Evolutionary conservation across 2,113 vertebrate species (phyloP), one percentile per base, ranked within the genome.

Genomic region (Machaerirhynchus nigripectus): DNA sequence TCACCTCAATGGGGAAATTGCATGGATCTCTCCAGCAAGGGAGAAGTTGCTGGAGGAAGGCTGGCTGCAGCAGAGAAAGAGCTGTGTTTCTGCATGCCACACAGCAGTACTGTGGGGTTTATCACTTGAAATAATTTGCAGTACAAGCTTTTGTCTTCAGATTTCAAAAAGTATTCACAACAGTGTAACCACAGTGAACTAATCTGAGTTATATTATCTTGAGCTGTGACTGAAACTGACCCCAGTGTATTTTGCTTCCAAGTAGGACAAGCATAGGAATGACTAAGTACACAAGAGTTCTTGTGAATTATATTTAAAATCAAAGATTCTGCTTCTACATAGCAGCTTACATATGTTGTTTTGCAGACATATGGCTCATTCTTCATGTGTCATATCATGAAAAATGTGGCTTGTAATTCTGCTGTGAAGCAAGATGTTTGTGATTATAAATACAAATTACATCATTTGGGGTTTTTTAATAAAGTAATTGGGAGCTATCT

Each of bases 61-160:
- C n/a, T 68, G 61, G 47, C 39, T 60, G 35, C 28, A 28, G 49
- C 2, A 3, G 27, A 59, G 40, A 37, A 67, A 24, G 47, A 80
- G 27, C 31, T 1, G 0, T 0, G 0, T 76, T 93, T 56, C 57
- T 71, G 30, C 6, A 0, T 24, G 47, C 39, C 30, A 50, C 42
- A 9, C 30, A 5, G 23, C 7, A 1, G 44, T 39, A 64, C 33
- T 3, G 0, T n/a, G 52, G 15, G 31, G 8, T 42, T 60, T 67
- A 8, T 42, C 46, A 5, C 46, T 55, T 44, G 63, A 69, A 90
- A 73, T 31, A 17, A 31, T 53, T 40, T 57, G 28, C 16, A 7
- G 18, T 28, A 14, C 31, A 52, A 71, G 18, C 26, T 76, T 86
- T 84, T 47, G 44, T 42, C 82, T 71, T 65, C 39, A 60, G 60